Evolutionary conservation across 2,797 vertebrate species (phyloP).

Genomic region (Scolopax bukidnonensis): DNA sequence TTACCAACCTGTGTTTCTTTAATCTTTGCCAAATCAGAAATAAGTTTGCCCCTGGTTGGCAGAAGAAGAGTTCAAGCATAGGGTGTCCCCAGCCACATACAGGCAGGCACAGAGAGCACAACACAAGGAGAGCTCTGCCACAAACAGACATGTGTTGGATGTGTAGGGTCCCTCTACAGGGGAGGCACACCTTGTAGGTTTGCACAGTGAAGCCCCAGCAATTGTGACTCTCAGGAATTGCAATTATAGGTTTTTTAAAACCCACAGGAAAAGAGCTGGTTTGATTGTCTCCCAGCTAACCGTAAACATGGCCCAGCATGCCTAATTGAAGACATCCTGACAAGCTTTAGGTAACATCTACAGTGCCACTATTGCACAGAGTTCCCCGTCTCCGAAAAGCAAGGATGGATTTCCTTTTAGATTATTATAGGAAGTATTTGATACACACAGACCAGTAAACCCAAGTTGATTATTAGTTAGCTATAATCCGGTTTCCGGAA

Average conservation of each 20-base stretch:
- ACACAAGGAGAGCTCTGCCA: not conserved
- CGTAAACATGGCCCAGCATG: not conserved
- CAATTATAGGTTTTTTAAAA: not conserved
- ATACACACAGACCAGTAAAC: not conserved
- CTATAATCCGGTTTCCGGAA: not conserved
- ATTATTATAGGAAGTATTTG: not conserved
- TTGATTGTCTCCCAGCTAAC: not conserved
- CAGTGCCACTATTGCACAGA: not conserved
- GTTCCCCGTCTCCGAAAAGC: not conserved
- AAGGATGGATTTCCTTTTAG: not conserved
- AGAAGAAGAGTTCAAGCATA: not conserved
- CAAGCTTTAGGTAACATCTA: not conserved
- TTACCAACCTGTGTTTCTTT: not conserved
- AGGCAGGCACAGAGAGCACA: not conserved
- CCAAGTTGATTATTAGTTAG: not conserved
- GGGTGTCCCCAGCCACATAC: not conserved
- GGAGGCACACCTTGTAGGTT: not conserved
- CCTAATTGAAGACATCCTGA: not conserved
- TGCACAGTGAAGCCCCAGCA: not conserved
- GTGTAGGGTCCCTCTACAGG: not conserved
- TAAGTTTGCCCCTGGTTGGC: not conserved
- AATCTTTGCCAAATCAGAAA: not conserved
- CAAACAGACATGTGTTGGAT: accelerated
- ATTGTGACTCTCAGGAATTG: not conserved
- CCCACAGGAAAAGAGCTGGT: not conserved